Conservation (phyloP, 2,113 vertebrate species). For the Elephas maximus region DNA sequence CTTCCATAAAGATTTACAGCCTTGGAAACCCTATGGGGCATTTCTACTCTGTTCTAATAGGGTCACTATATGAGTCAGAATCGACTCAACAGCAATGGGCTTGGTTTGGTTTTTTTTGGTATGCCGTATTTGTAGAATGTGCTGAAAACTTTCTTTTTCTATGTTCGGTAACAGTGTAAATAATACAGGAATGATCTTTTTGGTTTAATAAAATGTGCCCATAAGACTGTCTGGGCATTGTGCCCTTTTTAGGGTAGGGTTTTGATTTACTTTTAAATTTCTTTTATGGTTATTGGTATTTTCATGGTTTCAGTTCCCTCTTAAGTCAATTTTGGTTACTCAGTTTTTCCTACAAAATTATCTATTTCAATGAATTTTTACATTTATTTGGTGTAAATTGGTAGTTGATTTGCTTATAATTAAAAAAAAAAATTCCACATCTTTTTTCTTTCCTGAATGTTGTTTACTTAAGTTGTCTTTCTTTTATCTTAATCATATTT, state of each 20-base stretch:
- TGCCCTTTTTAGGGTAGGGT: not conserved
- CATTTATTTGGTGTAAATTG: slow-evolving; percentile 60
- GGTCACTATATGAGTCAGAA: too few relatives aligned
- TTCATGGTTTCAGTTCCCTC: slow-evolving; percentile 53
- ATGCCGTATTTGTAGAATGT: slow-evolving; percentile 44
- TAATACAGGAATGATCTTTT: slow-evolving; percentile 46
- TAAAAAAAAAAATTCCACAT: not conserved
- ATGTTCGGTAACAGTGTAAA: slow-evolving; percentile 21
- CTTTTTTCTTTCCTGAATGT: not conserved
- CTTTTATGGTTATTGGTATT: slow-evolving; percentile 52
- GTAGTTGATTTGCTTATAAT: slow-evolving; percentile 44
- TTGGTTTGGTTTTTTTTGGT: too few relatives aligned
- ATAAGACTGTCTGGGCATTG: slow-evolving; percentile 48
- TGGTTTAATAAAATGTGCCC: not conserved
- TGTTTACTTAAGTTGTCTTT: slow-evolving; percentile 17
- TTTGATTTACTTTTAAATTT: slow-evolving; percentile 59
- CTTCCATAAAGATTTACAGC: too few relatives aligned
- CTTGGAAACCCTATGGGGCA: too few relatives aligned
- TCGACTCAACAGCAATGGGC: too few relatives aligned
- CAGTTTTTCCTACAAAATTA: slow-evolving; percentile 61
- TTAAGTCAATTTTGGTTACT: slow-evolving; percentile 62
- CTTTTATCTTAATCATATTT: slow-evolving; percentile 28
- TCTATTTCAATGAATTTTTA: slow-evolving; percentile 57
- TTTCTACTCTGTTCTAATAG: too few relatives aligned
- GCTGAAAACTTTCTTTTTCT: slow-evolving; percentile 40